phyloP scores from a whole-genome alignment of 35 echinoderm and acorn worm species.

The Eucidaris tribuloides region DNA sequence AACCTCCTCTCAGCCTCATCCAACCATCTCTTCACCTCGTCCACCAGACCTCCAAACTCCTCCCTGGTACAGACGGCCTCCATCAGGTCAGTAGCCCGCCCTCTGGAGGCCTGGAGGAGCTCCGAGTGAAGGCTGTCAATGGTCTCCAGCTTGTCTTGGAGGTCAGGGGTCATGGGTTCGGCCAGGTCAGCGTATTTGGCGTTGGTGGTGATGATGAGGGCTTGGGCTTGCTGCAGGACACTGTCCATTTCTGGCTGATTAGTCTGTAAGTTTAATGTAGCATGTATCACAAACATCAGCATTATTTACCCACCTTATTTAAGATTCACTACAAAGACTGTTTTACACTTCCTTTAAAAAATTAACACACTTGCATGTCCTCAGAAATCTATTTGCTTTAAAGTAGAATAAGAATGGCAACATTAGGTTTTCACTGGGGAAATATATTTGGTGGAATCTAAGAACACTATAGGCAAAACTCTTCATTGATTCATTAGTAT shows the following conservation, averaged over 20 bases:
- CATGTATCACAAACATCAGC: too few species aligned
- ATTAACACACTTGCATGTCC: too few species aligned
- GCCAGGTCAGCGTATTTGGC: constrained; percentile 85
- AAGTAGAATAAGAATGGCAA: too few species aligned
- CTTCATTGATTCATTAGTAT: too few species aligned
- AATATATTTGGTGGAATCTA: too few species aligned
- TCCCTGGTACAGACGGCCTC: constrained; percentile 60
- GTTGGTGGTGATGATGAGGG: constrained; percentile 69
- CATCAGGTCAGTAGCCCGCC: constrained; percentile 44
- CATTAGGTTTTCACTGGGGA: too few species aligned
- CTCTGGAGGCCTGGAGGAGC: constrained; percentile 52
- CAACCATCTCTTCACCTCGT: constrained; percentile 74
- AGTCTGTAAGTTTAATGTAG: constrained; percentile 38
- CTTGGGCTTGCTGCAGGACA: constrained; percentile 71
- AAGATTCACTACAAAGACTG: too few species aligned
- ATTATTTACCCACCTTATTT: too few species aligned
- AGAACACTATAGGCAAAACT: too few species aligned
- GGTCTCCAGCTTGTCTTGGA: constrained; percentile 57
- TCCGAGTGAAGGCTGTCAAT: constrained; percentile 70
- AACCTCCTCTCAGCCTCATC: constrained; percentile 49
- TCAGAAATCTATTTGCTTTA: too few species aligned
- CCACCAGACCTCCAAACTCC: constrained; percentile 34
- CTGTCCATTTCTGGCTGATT: constrained; percentile 54
- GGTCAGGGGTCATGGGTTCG: constrained; percentile 59
- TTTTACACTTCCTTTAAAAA: too few species aligned